Conservation (phyloP, 64 coral and sea anemone genomes). For the Catalaphyllia jardinei region DNA sequence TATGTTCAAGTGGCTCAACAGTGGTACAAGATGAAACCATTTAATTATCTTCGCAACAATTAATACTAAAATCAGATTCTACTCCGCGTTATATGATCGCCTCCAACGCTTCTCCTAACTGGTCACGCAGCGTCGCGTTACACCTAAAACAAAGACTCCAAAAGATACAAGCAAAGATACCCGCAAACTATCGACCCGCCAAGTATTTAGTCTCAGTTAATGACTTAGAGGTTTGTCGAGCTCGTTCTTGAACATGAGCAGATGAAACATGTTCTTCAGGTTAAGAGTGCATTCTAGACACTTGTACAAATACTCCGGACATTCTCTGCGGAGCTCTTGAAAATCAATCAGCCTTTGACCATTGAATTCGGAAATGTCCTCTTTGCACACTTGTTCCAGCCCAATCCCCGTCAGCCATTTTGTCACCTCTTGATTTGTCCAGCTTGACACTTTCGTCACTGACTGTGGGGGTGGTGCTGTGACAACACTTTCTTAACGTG, state of each 20-base stretch:
- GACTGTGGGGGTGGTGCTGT: not conserved
- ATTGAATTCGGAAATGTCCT: not conserved
- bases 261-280: not conserved
- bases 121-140: too few relatives aligned
- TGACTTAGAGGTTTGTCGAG: not conserved
- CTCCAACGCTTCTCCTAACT: too few relatives aligned
- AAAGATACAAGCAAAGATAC: not conserved
- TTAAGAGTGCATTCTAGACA: not conserved
- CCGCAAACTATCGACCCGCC: too few relatives aligned
- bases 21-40: too few relatives aligned
- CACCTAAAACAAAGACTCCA: not conserved
- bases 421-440: conserved; percentile 45
- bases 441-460: not conserved
- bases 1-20: too few relatives aligned
- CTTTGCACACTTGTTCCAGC: conserved; percentile 1
- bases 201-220: not conserved
- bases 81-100: too few relatives aligned
- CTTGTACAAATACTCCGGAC: conserved; percentile 10
- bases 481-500: not conserved
- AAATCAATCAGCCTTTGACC: conserved; percentile 3
- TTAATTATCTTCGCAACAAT: too few relatives aligned
- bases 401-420: conserved; percentile 47
- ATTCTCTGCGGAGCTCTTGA: not conserved
- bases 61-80: too few relatives aligned
- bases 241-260: not conserved